These are phyloP conservation scores for Drosophila micromelanica DNA, from an alignment of 1,140 invertebrate species.

Conservation along the genomic window DNA sequence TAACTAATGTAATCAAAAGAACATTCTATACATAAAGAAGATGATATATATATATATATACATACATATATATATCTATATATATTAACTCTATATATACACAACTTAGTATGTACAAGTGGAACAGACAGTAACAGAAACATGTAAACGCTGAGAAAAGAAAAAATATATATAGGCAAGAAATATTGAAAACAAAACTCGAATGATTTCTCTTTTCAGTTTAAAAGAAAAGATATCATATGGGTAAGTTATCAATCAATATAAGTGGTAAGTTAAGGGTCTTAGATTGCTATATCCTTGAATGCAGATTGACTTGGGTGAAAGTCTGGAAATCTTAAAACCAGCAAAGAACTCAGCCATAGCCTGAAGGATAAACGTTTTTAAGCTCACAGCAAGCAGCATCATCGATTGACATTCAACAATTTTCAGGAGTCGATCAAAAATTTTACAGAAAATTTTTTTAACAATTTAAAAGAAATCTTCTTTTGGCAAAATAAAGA, in stretches of 20 bases:
- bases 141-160: slow-evolving; percentile 62
- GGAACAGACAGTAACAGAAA: slow-evolving; percentile 54
- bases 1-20: slow-evolving; percentile 76
- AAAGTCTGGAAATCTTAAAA: neutral
- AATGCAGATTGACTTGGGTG: neutral
- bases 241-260: neutral
- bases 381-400: neutral
- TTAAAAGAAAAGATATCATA: neutral
- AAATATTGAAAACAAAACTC: slow-evolving; percentile 28
- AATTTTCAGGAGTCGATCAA: neutral
- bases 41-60: slow-evolving; percentile 49
- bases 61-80: slow-evolving; percentile 61
- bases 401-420: neutral
- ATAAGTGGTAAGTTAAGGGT: neutral
- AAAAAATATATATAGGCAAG: slow-evolving; percentile 59
- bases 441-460: neutral
- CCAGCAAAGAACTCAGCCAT: too few species aligned
- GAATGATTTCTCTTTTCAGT: slow-evolving; percentile 1
- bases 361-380: too few species aligned
- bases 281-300: neutral
- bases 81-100: slow-evolving; percentile 46
- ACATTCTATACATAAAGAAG: slow-evolving; percentile 36
- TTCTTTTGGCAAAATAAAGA: neutral
- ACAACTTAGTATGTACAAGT: slow-evolving; percentile 65
- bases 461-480: neutral